Base-by-base conservation (phyloP, 1,140 invertebrate species). In the Manduca sexta region DNA sequence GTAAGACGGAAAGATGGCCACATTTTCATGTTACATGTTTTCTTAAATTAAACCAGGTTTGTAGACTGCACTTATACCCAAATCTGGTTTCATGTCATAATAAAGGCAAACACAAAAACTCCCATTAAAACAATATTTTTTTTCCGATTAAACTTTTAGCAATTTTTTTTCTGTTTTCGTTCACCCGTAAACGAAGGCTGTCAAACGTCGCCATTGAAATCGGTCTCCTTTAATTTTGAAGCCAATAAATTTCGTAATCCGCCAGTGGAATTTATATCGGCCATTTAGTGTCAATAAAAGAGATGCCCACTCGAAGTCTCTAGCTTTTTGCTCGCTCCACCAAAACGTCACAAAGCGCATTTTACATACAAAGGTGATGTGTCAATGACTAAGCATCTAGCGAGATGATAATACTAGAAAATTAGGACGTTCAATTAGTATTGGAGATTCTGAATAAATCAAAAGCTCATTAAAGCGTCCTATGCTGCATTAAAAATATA, bases 161-260 rank as follows among this genome's bases (percentile, higher is more conserved):
- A 49, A 58, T 60, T 45, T 73, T 70, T 78, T 77, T 77, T 65
- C 48, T 58, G 49, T 50, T 42, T 60, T 49, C 52, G 57, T 58
- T 60, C 60, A 69, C 57, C 69, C 64, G 74, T 75, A 79, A 77
- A 68, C 66, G 77, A 73, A 72, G 52, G 56, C 64, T 77, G 77
- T 81, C 77, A 81, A 51, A 60, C 48, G 56, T 67, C 62, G 51
- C 76, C 79, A 83, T 83, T 83, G 79, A 83, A 80, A 80, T 83
- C 79, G 79, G 79, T 69, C 74, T 72, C 79, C 64, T 83, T 83
- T 83, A 83, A 83, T 80, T 83, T 83, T 80, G 69, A 83, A 69
- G 62, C 73, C 68, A 83, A 80, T 83, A 83, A 80, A 83, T 79
- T 77, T 75, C 62, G 79, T 79, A 80, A 83, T 79, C 76, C 74